Percentiles rank a stretch among this genome's conserved stretches.
phyloP scores from a whole-genome alignment of 2,888 invertebrate genomes.

The Drosophila suboccidentalis region DNA sequence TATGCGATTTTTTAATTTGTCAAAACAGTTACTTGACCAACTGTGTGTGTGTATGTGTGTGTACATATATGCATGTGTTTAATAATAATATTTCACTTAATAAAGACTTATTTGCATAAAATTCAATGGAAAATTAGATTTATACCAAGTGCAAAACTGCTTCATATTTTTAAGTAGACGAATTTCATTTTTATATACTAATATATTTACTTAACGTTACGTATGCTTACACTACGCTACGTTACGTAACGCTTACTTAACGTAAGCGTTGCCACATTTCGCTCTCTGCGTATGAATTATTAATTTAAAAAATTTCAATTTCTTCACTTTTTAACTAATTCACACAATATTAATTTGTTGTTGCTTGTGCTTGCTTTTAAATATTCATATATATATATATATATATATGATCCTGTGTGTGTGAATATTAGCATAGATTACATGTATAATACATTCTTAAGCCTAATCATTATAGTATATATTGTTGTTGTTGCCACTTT shows the following conservation, averaged over 20 bases:
- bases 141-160: slow-evolving; percentile 40
- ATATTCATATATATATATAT: slow-evolving; percentile 19
- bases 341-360: slow-evolving; percentile 44
- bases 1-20: slow-evolving; percentile 2
- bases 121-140: slow-evolving; percentile 73
- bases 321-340: slow-evolving; percentile 23
- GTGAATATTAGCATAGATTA: slow-evolving; percentile 65
- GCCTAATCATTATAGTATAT: slow-evolving; percentile 35
- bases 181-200: slow-evolving; percentile 7
- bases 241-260: slow-evolving; percentile 9
- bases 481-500: slow-evolving; percentile 18
- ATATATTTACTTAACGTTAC: slow-evolving; percentile 12
- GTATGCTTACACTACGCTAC: slow-evolving; percentile 6
- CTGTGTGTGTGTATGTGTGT: slow-evolving; percentile 16
- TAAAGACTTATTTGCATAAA: slow-evolving; percentile 62
- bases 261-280: slow-evolving; percentile 31
- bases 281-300: neutral
- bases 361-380: slow-evolving; percentile 52
- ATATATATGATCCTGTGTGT: slow-evolving; percentile 21
- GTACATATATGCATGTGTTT: slow-evolving; percentile 29
- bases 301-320: slow-evolving; percentile 15
- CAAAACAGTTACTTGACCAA: slow-evolving; percentile 1
- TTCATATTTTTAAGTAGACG: slow-evolving; percentile 43
- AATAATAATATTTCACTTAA: slow-evolving; percentile 56
- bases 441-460: slow-evolving; percentile 71